These are phyloP conservation scores for Anguilla rostrata DNA, from an alignment of 2,113 vertebrate species.

Conservation along the genomic window DNA sequence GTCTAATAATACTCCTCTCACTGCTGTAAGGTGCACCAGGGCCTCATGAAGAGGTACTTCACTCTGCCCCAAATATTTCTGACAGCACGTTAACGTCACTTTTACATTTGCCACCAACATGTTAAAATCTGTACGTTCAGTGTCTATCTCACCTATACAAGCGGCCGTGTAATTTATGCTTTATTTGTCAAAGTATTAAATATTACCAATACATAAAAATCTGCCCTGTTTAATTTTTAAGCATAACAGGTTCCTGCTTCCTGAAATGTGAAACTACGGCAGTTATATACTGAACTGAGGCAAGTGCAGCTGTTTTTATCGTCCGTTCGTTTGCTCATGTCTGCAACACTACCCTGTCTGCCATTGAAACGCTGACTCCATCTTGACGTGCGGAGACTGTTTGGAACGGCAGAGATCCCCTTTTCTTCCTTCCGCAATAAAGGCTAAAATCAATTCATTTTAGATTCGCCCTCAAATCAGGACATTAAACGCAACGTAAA, in stretches of 20 bases:
- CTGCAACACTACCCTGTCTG: neutral
- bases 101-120: neutral
- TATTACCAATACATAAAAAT: neutral
- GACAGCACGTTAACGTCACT: neutral
- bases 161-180: neutral
- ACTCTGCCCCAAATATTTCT: neutral
- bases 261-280: neutral
- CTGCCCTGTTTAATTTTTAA: neutral
- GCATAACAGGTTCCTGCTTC: neutral
- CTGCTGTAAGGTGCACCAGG: neutral
- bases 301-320: neutral
- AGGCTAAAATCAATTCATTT: constrained; percentile 19
- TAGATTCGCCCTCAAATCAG: constrained; percentile 26
- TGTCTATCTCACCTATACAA: neutral
- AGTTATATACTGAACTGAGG: neutral
- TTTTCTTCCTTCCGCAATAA: constrained; percentile 17
- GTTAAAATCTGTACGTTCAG: neutral
- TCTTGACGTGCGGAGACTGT: neutral
- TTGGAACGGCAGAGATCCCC: neutral
- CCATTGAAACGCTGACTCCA: neutral
- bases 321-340: neutral
- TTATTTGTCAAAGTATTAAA: neutral
- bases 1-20: neutral
- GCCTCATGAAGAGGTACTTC: neutral
- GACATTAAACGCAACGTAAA: constrained; percentile 28